Evolutionary conservation across 2,113 vertebrate species (phyloP), one percentile per base, ranked within the genome.

Genomic region (Microtus ochrogaster): DNA sequence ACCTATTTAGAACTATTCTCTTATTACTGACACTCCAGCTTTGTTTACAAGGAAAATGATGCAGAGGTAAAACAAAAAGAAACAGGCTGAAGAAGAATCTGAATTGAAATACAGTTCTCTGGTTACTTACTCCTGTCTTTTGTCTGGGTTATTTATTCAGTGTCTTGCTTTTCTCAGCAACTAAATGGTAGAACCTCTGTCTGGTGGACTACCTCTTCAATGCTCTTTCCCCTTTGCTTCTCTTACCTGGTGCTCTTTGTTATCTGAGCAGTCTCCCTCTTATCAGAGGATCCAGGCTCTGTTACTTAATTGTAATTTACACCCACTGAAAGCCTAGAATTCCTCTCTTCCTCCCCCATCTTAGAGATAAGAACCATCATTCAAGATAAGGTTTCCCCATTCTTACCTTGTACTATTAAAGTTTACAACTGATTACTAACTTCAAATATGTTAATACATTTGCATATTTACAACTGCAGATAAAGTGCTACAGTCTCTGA

Each of bases 181-280:
- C 96, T 91, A 94, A 97, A 94, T 78, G 68, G 63, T 36, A 21
- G 94, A 94, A 55, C 21, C 47, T 92, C 52, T 76, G n/a, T 26
- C 49, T 81, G 21, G 33, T 84, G 72, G 78, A 90, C 96, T 82
- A 92, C 90, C n/a, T 96, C 89, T 95, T 63, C 55, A 55, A 21
- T 92, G 82, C 92, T 92, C 84, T 82, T 33, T 70, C 13, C 47
- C 85, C 90, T 79, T 78, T 85, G 52, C 44, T 83, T 26, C 58
- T 68, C 52, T 97, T 98, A 91, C 95, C 96, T 91, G 73, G 41
- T 68, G 5, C 28, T 47, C 41, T 36, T 47, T 68, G 92, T 96
- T 97, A 98, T 96, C 93, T 96, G 85, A 65, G 61, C 61, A 91
- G 92, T 96, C 89, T 97, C 76, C 92, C 61, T 95, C 78, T 91